phyloP scores from a whole-genome alignment of 2,113 vertebrate species.

The Trichomycterus rosablanca region DNA sequence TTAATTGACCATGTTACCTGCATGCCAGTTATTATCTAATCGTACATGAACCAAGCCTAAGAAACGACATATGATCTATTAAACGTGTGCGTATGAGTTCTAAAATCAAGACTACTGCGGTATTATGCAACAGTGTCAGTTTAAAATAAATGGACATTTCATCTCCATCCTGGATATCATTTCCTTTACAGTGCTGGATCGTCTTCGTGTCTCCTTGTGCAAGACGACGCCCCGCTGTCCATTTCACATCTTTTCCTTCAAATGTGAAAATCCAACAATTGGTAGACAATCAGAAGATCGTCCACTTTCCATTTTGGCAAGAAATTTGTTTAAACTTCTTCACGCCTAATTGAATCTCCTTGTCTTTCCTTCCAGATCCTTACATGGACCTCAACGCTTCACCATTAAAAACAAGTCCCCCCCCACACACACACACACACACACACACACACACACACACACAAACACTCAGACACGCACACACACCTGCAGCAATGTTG shows the following conservation, averaged over 20 bases:
- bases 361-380: not conserved
- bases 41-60: too few species aligned
- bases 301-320: not conserved
- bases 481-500: constrained; percentile 38
- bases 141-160: too few species aligned
- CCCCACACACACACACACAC: constrained; percentile 2
- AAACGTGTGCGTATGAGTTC: constrained; percentile 5
- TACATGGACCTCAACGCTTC: not conserved
- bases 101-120: constrained; percentile 34
- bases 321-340: constrained; percentile 19
- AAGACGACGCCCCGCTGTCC: not conserved
- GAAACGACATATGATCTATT: constrained; percentile 15
- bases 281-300: not conserved
- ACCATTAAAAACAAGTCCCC: not conserved
- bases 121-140: constrained; percentile 22
- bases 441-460: not conserved
- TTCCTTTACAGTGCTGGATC: too few species aligned
- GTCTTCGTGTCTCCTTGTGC: too few species aligned
- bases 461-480: not conserved
- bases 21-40: too few species aligned
- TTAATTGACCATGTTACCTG: too few species aligned
- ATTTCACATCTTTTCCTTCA: not conserved
- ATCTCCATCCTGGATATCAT: too few species aligned
- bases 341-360: constrained; percentile 9
- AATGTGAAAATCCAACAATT: not conserved